Evolutionary conservation across 2,888 invertebrate genomes (phyloP).

Genomic region (Leptinotarsa haldemani): DNA sequence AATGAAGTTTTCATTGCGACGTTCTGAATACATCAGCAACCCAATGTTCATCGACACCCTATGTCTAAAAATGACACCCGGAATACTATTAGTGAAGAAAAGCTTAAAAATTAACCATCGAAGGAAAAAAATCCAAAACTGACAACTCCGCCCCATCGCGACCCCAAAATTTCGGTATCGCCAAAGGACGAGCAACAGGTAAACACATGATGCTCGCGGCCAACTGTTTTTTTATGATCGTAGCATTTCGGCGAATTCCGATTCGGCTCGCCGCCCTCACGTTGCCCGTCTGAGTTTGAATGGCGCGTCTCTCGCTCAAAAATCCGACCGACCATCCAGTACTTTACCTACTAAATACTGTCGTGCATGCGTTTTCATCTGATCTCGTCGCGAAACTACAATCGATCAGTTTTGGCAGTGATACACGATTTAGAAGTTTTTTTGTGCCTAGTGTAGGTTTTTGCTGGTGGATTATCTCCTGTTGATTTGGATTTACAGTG

Average conservation of each 20-base stretch:
- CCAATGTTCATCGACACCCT: too few relatives aligned
- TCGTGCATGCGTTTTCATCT: constrained; percentile 49
- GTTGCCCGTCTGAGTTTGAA: constrained; percentile 47
- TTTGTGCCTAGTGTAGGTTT: constrained; percentile 25
- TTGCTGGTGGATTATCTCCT: constrained; percentile 18
- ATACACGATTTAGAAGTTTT: background rate
- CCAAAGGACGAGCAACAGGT: constrained; percentile 53
- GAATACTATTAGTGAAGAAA: too few relatives aligned
- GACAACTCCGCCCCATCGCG: constrained; percentile 17
- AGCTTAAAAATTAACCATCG: too few relatives aligned
- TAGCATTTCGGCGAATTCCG: constrained; percentile 55
- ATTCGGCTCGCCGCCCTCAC: constrained; percentile 52
- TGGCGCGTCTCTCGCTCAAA: constrained; percentile 54
- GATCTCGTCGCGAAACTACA: constrained; percentile 42
- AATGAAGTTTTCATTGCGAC: too few relatives aligned
- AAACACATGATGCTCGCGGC: constrained; percentile 36
- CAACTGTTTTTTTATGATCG: constrained; percentile 52
- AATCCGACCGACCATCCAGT: constrained; percentile 48
- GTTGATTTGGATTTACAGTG: constrained; percentile 19
- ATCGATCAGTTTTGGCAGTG: background rate
- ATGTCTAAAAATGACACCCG: too few relatives aligned
- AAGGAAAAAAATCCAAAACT: background rate
- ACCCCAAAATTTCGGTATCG: constrained; percentile 16
- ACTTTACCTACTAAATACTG: constrained; percentile 54
- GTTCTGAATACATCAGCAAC: too few relatives aligned